Conservation (phyloP, 2,888 invertebrate genomes). For the Pachycephus smyrnensis region DNA sequence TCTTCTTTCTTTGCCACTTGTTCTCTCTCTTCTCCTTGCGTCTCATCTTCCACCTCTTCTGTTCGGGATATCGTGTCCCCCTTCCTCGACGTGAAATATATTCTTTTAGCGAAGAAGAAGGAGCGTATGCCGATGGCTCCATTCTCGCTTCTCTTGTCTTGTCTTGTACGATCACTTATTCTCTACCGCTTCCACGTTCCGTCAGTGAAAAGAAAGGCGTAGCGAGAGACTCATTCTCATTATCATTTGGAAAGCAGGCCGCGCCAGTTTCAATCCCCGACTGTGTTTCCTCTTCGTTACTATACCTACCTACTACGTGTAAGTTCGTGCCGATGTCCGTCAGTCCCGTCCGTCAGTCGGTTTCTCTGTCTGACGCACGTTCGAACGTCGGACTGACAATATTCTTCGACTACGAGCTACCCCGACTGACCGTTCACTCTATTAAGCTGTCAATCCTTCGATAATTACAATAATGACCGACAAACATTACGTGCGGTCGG, state of each 20-base stretch:
- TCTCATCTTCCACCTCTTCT: slow-evolving; percentile 12
- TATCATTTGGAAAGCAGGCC: slow-evolving; percentile 1
- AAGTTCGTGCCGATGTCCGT: not conserved
- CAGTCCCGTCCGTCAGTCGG: no score
- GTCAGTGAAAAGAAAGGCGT: not conserved
- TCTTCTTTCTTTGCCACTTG: not conserved
- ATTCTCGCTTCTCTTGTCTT: no score
- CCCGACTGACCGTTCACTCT: slow-evolving; percentile 13
- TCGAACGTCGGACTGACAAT: slow-evolving; percentile 32
- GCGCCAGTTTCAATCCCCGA: not conserved
- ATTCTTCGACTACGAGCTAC: slow-evolving; percentile 29
- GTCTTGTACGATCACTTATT: not conserved
- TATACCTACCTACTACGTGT: no score
- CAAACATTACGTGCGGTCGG: slow-evolving; percentile 1
- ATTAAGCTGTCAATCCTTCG: slow-evolving; percentile 43
- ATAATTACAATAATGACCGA: slow-evolving; percentile 40
- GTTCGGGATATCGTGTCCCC: not conserved
- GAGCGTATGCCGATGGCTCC: no score
- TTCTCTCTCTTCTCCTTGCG: not conserved
- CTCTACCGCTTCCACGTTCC: not conserved
- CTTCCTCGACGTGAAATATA: not conserved
- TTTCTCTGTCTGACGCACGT: not conserved
- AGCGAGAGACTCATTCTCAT: not conserved
- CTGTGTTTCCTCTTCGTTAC: not conserved
- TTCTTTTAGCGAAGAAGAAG: not conserved